phyloP scores from a whole-genome alignment of 2,888 invertebrate species.

The Polylopha cassiicola region DNA sequence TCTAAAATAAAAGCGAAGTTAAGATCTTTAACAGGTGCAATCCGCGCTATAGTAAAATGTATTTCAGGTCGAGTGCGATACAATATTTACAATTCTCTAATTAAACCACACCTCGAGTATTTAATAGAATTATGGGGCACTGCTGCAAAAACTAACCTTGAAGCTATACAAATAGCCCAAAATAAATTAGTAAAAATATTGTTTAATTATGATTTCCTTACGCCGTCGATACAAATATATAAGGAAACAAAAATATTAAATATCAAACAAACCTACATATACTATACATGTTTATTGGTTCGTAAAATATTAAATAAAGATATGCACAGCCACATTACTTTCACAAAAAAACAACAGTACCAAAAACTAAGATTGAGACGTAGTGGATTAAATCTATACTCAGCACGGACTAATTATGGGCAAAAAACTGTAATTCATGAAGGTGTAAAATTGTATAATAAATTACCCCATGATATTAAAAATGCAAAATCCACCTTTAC shows the following conservation, averaged over 20 bases:
- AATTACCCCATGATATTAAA: too few species aligned
- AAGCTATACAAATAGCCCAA: constrained; percentile 4
- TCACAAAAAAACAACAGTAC: too few species aligned
- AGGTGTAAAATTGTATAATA: too few species aligned
- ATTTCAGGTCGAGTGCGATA: constrained; percentile 8
- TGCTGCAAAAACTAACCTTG: constrained; percentile 7
- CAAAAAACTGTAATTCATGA: too few species aligned
- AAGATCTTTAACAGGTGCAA: constrained; percentile 18
- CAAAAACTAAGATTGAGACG: too few species aligned
- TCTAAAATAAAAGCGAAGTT: constrained; percentile 22
- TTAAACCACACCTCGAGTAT: constrained; percentile 25
- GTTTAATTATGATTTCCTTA: constrained; percentile 10
- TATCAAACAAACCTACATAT: constrained; percentile 12
- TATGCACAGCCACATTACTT: too few species aligned
- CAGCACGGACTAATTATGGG: too few species aligned
- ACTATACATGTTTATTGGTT: too few species aligned
- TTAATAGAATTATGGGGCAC: constrained; percentile 10
- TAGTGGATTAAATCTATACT: too few species aligned
- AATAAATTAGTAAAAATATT: too few species aligned
- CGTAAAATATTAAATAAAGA: too few species aligned
- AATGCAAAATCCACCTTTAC: too few species aligned
- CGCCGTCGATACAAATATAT: constrained; percentile 8
- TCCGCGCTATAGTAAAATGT: constrained; percentile 15
- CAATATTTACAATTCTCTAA: constrained; percentile 21
- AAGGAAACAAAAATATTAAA: constrained; percentile 12